phyloP scores from a whole-genome alignment of 2,113 vertebrate species.

The Ochotona princeps region DNA sequence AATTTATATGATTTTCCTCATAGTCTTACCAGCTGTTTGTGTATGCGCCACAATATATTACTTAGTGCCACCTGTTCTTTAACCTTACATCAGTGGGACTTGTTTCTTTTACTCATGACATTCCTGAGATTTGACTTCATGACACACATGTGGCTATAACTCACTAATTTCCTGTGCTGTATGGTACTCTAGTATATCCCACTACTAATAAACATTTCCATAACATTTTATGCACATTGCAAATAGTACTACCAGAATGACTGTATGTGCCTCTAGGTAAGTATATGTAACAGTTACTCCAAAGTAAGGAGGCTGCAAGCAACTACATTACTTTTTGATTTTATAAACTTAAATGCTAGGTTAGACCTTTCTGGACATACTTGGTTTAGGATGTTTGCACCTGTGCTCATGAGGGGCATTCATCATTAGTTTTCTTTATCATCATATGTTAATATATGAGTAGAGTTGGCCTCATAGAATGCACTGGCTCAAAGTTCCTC shows the following conservation, averaged over 20 bases:
- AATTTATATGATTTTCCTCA: not conserved
- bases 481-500: not conserved
- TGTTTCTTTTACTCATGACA: slow-evolving; percentile 6
- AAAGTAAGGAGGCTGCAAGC: not conserved
- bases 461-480: not conserved
- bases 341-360: not conserved
- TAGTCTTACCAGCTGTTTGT: not conserved
- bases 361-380: not conserved
- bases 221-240: slow-evolving; percentile 1
- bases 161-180: not conserved
- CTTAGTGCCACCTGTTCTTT: slow-evolving; percentile 4
- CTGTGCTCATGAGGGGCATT: not conserved
- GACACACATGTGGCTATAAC: not conserved
- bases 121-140: slow-evolving; percentile 12
- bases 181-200: not conserved
- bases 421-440: not conserved
- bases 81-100: not conserved
- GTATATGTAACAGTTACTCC: not conserved
- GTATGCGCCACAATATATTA: not conserved
- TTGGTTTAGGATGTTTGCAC: not conserved
- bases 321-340: not conserved
- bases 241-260: not conserved
- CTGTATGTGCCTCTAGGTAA: not conserved
- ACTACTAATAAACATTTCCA: not conserved
- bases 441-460: not conserved